A percentile compares a stretch with the other conserved stretches of the same genome.
These are phyloP conservation scores for Muscicapa striata DNA, from an alignment of 2,797 vertebrate genomes.

Conservation along the genomic window DNA sequence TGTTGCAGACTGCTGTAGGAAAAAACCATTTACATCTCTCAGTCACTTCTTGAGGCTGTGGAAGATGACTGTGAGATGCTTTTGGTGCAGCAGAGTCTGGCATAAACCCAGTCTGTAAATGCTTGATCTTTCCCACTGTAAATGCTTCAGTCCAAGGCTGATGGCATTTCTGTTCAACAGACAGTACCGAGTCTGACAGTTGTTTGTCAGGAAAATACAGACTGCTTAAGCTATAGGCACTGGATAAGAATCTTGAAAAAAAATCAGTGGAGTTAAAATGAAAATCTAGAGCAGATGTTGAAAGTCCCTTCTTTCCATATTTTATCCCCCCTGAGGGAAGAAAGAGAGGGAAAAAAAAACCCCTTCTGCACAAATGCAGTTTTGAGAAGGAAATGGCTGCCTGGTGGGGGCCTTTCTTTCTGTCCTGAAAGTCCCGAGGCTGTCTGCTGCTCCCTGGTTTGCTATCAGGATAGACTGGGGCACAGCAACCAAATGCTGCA, in stretches of 20 bases:
- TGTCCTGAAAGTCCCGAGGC: background rate
- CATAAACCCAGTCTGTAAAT: background rate
- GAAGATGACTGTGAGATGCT: background rate
- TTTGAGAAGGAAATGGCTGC: slow-evolving; percentile 66
- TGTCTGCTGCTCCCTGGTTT: background rate
- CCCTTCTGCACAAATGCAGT: slow-evolving; percentile 12
- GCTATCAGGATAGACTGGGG: background rate
- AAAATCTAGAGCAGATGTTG: slow-evolving; percentile 43
- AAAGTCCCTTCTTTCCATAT: slow-evolving; percentile 23
- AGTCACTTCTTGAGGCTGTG: rapidly evolving
- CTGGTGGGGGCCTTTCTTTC: slow-evolving; percentile 1
- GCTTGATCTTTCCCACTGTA: background rate
- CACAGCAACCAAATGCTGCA: background rate
- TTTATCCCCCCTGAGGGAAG: background rate
- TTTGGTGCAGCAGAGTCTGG: background rate
- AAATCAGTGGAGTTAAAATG: background rate
- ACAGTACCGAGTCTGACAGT: background rate
- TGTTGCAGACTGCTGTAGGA: background rate
- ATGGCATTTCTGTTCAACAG: background rate
- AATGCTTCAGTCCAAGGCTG: background rate
- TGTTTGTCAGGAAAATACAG: background rate
- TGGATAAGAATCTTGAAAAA: background rate
- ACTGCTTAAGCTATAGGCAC: background rate
- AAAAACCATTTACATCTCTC: background rate
- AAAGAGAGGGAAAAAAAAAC: background rate